Conservation (phyloP, 2,797 vertebrate genomes). For the Periparus ater region DNA sequence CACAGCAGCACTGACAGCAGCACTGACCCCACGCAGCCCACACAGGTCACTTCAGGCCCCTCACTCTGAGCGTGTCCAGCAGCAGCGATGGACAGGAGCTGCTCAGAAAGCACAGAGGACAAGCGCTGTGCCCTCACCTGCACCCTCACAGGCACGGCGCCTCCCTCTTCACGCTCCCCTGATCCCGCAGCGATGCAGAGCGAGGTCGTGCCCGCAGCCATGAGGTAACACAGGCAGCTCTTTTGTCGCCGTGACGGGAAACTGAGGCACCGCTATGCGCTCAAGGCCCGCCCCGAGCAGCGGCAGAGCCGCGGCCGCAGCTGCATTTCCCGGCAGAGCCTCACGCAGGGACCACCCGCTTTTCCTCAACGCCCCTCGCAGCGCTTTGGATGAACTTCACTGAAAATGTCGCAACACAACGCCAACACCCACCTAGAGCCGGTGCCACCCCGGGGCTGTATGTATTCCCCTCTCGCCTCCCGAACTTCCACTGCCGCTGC, state of each 20-base stretch:
- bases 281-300: neutral
- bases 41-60: neutral
- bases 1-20: neutral
- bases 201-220: neutral
- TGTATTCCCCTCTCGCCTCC: neutral
- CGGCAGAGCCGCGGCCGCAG: neutral
- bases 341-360: neutral
- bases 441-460: neutral
- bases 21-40: neutral
- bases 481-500: neutral
- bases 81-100: neutral
- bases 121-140: neutral
- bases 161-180: neutral
- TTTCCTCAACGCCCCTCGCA: neutral
- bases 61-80: neutral
- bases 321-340: neutral
- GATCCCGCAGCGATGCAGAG: neutral
- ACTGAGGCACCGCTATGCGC: neutral
- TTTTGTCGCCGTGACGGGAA: neutral
- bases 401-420: neutral
- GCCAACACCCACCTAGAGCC: accelerated
- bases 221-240: neutral
- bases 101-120: neutral
- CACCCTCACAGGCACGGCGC: neutral
- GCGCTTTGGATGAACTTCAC: neutral